Conservation (phyloP, 2,888 invertebrate species). For the Microplitis manilae region DNA sequence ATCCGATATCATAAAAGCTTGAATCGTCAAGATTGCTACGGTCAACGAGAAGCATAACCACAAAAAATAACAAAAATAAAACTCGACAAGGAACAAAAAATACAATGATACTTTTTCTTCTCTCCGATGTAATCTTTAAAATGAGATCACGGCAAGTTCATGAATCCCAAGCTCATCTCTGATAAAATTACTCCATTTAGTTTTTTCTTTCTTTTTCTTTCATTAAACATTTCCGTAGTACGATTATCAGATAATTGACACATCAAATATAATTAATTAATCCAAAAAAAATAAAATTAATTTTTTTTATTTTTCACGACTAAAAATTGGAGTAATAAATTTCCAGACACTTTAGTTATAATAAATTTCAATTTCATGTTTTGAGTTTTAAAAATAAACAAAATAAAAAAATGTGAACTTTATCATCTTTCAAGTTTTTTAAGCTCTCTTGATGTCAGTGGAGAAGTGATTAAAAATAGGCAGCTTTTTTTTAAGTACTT, state of each 20-base stretch:
- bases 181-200: constrained; percentile 14
- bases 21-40: constrained; percentile 50
- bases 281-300: not conserved
- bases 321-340: too few relatives aligned
- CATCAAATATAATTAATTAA: not conserved
- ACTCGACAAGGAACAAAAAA: not conserved
- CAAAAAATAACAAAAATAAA: not conserved
- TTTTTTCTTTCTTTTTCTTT: not conserved
- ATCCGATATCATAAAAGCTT: constrained; percentile 60
- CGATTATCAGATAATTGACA: not conserved
- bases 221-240: not conserved
- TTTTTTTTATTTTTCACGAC: too few relatives aligned
- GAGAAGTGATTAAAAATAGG: too few relatives aligned
- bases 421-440: too few relatives aligned
- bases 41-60: not conserved
- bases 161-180: constrained; percentile 49
- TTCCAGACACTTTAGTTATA: too few relatives aligned
- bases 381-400: too few relatives aligned
- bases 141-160: constrained; percentile 62
- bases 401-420: too few relatives aligned
- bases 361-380: too few relatives aligned
- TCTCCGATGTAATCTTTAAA: constrained; percentile 57
- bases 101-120: constrained; percentile 13
- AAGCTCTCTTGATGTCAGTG: too few relatives aligned
- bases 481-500: not conserved